Conservation (phyloP, 2,113 vertebrate genomes). For the Cyanistes caeruleus region DNA sequence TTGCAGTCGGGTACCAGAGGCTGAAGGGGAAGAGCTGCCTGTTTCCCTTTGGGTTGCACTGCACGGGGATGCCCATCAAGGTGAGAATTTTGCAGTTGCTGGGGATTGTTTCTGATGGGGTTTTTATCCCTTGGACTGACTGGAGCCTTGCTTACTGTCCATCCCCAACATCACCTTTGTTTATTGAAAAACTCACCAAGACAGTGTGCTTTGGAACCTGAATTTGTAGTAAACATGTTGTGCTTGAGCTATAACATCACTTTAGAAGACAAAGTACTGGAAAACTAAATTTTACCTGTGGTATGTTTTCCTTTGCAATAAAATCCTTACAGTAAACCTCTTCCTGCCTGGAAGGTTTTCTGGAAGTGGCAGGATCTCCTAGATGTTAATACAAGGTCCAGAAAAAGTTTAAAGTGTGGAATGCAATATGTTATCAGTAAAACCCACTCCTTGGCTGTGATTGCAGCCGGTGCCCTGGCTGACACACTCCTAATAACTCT, state of each 20-base stretch:
- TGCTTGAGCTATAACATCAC: neutral
- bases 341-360: neutral
- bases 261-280: neutral
- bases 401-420: neutral
- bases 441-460: neutral
- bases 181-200: neutral
- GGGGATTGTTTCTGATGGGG: neutral
- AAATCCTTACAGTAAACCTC: neutral
- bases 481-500: neutral
- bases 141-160: neutral
- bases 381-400: neutral
- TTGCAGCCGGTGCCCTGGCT: neutral
- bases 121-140: neutral
- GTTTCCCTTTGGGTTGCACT: conserved; percentile 96
- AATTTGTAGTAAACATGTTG: neutral
- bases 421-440: neutral
- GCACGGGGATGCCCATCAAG: conserved; percentile 99
- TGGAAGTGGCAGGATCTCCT: neutral
- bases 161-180: neutral
- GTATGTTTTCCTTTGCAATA: neutral
- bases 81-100: conserved; percentile 67
- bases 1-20: conserved; percentile 89
- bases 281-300: neutral
- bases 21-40: conserved; percentile 91
- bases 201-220: neutral